A percentile compares a stretch with the other conserved stretches of the same genome.
Conservation (phyloP, 2,888 invertebrate genomes). For the Ochlodes sylvanus region DNA sequence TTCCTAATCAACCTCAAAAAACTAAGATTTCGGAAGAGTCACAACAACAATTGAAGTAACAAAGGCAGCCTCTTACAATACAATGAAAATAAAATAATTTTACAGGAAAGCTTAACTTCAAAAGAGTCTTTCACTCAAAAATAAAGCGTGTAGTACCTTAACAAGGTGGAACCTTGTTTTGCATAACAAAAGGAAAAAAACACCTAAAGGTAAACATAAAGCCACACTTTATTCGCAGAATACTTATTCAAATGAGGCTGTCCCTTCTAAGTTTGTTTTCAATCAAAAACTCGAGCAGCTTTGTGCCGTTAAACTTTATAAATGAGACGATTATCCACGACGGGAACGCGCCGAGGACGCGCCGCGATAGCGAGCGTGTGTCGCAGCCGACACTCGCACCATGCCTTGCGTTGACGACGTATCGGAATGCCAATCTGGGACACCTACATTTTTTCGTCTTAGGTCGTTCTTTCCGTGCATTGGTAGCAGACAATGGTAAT, state of each 20-base stretch:
- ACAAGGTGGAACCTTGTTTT: conserved; percentile 85
- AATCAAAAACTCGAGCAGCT: conserved; percentile 84
- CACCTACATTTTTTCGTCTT: not conserved
- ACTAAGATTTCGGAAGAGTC: conserved; percentile 69
- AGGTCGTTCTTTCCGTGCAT: no score
- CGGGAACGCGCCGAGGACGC: conserved; percentile 59
- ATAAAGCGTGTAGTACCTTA: conserved; percentile 85
- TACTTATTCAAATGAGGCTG: conserved; percentile 85
- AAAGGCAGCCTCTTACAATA: conserved; percentile 79
- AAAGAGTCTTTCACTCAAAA: conserved; percentile 85
- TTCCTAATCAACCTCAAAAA: conserved; percentile 42
- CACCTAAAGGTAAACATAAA: conserved; percentile 85
- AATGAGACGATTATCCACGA: conserved; percentile 84
- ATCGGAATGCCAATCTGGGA: conserved; percentile 18
- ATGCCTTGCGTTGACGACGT: conserved; percentile 19
- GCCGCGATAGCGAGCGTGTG: conserved; percentile 69
- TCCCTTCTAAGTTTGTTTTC: conserved; percentile 86
- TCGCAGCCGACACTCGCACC: conserved; percentile 41
- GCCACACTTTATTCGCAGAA: conserved; percentile 85
- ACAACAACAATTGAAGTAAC: conserved; percentile 74
- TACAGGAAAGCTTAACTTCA: conserved; percentile 84
- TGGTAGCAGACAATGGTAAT: not conserved
- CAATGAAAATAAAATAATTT: conserved; percentile 84
- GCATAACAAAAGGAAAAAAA: conserved; percentile 85
- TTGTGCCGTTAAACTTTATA: conserved; percentile 85